Conservation (phyloP, 2,888 invertebrate genomes). For the Aporophyla nigra region DNA sequence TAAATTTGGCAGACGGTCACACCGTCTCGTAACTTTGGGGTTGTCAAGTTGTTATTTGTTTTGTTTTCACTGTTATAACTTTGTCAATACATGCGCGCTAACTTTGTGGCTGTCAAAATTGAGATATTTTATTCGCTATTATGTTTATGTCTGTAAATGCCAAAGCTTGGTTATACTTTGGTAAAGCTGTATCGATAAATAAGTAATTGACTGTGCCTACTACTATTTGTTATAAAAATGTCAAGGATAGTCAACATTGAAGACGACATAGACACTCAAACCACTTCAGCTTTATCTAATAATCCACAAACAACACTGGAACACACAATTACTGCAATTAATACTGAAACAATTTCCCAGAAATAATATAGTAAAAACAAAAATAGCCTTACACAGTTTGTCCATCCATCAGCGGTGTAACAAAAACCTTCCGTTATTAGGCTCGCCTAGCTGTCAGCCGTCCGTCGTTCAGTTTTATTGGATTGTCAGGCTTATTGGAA, state of each 20-base stretch:
- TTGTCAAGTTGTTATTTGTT: not conserved
- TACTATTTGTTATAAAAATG: not conserved
- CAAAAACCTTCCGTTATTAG: conserved; percentile 70
- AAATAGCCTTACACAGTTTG: conserved; percentile 35
- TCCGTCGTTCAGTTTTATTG: conserved; percentile 73
- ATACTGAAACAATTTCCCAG: conserved; percentile 35
- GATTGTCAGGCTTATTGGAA: conserved; percentile 66
- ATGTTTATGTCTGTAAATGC: not conserved
- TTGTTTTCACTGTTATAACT: not conserved
- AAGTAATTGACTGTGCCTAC: not conserved
- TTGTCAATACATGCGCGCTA: too few species aligned
- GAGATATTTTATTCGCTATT: not conserved
- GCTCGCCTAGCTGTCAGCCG: conserved; percentile 70
- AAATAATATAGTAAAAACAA: conserved; percentile 25
- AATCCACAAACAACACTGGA: not conserved
- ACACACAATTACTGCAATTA: conserved; percentile 26
- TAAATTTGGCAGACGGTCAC: conserved; percentile 22
- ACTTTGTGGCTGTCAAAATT: not conserved
- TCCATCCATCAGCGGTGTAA: conserved; percentile 70
- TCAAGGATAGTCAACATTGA: not conserved
- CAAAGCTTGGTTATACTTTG: not conserved
- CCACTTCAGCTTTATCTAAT: conserved; percentile 13
- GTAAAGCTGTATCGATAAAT: not conserved
- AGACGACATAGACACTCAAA: conserved; percentile 2
- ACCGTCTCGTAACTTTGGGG: conserved; percentile 18